A percentile compares a stretch with the other conserved stretches of the same genome.
Evolutionary conservation across 2,113 vertebrate species (phyloP).

Genomic region (Ochotona curzoniae): DNA sequence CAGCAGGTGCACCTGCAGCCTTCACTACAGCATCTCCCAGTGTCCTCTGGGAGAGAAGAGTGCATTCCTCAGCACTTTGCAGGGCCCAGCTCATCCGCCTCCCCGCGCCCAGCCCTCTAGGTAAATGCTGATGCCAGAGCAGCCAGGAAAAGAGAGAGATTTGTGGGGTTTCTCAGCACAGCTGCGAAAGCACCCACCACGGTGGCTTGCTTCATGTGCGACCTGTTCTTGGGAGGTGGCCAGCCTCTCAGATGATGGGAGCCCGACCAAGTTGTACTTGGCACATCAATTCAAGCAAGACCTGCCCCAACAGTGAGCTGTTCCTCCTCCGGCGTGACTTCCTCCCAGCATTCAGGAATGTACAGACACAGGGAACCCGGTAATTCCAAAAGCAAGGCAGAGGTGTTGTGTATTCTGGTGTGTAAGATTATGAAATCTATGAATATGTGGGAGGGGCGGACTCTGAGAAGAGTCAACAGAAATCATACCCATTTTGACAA

Average conservation of each 20-base stretch:
- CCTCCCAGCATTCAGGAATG: not conserved
- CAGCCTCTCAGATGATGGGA: not conserved
- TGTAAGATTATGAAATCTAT: too few relatives aligned
- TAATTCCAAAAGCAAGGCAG: too few relatives aligned
- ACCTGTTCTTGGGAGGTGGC: not conserved
- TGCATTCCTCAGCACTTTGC: accelerated
- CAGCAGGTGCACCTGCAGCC: not conserved
- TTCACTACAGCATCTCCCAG: too few relatives aligned
- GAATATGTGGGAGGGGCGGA: too few relatives aligned
- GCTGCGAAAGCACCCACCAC: not conserved
- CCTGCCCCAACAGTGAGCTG: not conserved
- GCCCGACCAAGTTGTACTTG: conserved; percentile 70
- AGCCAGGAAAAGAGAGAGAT: not conserved
- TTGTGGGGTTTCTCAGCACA: not conserved
- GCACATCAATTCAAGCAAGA: conserved; percentile 82
- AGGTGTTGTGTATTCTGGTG: too few relatives aligned
- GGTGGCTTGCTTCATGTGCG: not conserved
- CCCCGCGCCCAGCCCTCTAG: not conserved
- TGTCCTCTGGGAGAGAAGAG: not conserved
- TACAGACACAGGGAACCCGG: not conserved
- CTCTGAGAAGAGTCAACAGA: too few relatives aligned
- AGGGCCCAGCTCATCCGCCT: not conserved
- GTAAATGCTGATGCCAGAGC: not conserved
- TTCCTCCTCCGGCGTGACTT: conserved; percentile 2
- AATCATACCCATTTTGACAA: too few relatives aligned